Base-by-base conservation (phyloP, 2,888 invertebrate genomes). In the Dermolepida albohirtum region DNA sequence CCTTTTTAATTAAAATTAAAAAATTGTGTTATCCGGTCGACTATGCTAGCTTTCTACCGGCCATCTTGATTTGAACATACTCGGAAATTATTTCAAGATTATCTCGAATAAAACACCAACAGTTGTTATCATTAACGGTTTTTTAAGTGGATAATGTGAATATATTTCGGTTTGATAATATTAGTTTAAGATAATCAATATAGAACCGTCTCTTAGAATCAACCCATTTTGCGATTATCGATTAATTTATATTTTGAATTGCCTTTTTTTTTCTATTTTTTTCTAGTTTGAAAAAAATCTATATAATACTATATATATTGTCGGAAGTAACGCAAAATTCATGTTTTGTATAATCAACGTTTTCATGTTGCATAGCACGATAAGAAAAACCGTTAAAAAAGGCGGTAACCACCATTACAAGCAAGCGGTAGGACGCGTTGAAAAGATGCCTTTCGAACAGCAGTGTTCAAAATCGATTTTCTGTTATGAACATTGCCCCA, bases 381-480 rank as follows among this genome's bases (percentile, higher is more conserved):
- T 68, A 5, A 47, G 66, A 67, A 72, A 72, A 62, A 72, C 74
- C 72, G 75, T 72, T 70, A 65, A 70, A 67, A 71, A 69, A 55
- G 70, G 69, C 72, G 72, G 73, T 70, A 70, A 67, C 14, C 34
- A 14, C 10, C 66, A 27, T 16, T 29, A 11, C 10, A 22, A 54
- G 43, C 43, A 29, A 22, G 50, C 17, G 39, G 43, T 8, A 5
- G 41, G 12, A 11, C 10, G 39, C 50, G 16, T 16, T 22, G 10
- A 34, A 34, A 34, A 34, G 34, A 34, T 34, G 34, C 6, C 10
- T 34, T n/a, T 34, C 5, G 34, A 40, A 49, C 47, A 50, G 66
- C 41, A 29, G 14, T 11, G 12, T 34, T 57, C 39, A 59, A 59
- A 59, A 66, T 66, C 66, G 66, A 66, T 66, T 39, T 59, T 50